Conservation (phyloP, 2,797 vertebrate species). For the Lateolabrax maculatus region DNA sequence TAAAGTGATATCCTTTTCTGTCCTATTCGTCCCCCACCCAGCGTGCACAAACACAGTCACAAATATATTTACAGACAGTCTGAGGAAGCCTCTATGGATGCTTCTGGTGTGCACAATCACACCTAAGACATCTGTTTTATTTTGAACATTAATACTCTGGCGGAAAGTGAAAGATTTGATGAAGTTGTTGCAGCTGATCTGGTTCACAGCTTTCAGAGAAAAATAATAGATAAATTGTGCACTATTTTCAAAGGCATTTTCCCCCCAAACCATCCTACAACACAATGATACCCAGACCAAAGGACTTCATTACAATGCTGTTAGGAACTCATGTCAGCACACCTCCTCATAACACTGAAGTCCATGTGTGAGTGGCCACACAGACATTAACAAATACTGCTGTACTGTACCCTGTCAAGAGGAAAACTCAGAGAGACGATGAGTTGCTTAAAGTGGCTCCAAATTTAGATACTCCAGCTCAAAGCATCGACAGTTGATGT, state of each 20-base stretch:
- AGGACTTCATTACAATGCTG: slow-evolving; percentile 12
- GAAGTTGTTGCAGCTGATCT: not conserved
- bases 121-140: not conserved
- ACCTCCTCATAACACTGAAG: slow-evolving; percentile 4
- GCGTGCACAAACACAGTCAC: slow-evolving; percentile 38
- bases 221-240: not conserved
- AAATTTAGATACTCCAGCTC: slow-evolving; percentile 72
- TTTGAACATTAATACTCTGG: slow-evolving; percentile 28
- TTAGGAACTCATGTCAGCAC: slow-evolving; percentile 6
- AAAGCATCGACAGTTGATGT: slow-evolving; percentile 63
- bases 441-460: slow-evolving; percentile 65
- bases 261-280: no score
- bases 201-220: not conserved
- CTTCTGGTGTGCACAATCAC: slow-evolving; percentile 10
- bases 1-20: slow-evolving; percentile 64
- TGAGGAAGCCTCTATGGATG: slow-evolving; percentile 20
- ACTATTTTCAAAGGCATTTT: slow-evolving; percentile 4
- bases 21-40: slow-evolving; percentile 27
- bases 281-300: slow-evolving; percentile 10
- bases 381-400: slow-evolving; percentile 24
- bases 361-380: slow-evolving; percentile 11
- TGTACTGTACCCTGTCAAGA: slow-evolving; percentile 46
- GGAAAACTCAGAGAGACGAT: slow-evolving; percentile 22
- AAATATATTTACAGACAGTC: slow-evolving; percentile 28
- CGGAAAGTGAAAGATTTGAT: slow-evolving; percentile 20